A percentile compares a stretch with the other conserved stretches of the same genome.
These are phyloP conservation scores for Dendropsophus ebraccatus DNA, from an alignment of 2,113 vertebrate species.

Conservation along the genomic window DNA sequence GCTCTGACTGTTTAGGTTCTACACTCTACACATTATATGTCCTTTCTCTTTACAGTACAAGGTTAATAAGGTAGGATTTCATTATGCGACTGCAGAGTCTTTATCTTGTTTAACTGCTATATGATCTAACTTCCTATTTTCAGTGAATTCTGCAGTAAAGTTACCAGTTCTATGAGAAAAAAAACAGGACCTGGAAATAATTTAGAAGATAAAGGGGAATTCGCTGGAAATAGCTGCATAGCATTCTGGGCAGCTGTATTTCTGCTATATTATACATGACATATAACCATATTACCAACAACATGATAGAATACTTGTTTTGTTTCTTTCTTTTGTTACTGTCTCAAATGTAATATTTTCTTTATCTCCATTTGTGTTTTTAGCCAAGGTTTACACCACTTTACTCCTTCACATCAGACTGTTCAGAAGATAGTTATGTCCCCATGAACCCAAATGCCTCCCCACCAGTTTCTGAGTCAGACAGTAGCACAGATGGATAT, in stretches of 20 bases:
- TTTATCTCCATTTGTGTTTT: not conserved
- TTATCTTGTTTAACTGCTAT: not conserved
- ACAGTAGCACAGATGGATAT: constrained; percentile 80
- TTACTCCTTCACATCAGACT: constrained; percentile 62
- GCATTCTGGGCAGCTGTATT: too few species aligned
- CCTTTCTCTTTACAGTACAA: too few species aligned
- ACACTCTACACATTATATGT: not conserved
- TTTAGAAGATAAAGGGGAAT: not conserved
- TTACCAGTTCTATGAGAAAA: not conserved
- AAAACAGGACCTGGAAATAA: not conserved
- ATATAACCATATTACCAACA: too few species aligned
- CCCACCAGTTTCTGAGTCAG: constrained; percentile 63
- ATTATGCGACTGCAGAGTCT: not conserved
- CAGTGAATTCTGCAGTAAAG: not conserved
- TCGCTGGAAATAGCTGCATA: too few species aligned
- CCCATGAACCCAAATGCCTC: constrained; percentile 83
- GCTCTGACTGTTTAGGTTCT: not conserved
- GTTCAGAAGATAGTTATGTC: constrained; percentile 83
- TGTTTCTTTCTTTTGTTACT: not conserved
- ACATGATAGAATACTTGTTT: too few species aligned
- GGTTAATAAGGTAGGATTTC: too few species aligned
- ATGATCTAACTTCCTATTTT: not conserved
- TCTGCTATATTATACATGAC: not conserved
- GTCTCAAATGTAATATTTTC: rapidly evolving
- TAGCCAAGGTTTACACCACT: constrained; percentile 73